Percentiles rank a stretch among this genome's conserved stretches.
Evolutionary conservation across 2,797 vertebrate species (phyloP).

Genomic region (Pangasius krempfi): DNA sequence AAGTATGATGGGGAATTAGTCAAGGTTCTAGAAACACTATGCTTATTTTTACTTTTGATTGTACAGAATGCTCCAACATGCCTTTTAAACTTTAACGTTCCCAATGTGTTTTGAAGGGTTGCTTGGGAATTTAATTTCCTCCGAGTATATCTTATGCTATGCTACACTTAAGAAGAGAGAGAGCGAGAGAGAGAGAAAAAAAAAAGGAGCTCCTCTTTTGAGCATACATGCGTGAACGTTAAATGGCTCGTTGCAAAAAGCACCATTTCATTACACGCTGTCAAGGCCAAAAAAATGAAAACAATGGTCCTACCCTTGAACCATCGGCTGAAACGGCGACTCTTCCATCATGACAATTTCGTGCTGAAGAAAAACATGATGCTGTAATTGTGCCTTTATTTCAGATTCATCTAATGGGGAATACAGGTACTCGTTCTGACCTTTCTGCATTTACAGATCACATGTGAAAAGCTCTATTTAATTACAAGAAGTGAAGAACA

Average conservation of each 20-base stretch:
- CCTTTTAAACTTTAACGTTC: slow-evolving; percentile 34
- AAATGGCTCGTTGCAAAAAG: slow-evolving; percentile 31
- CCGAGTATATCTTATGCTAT: background rate
- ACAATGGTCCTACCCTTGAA: slow-evolving; percentile 64
- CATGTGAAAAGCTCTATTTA: slow-evolving; percentile 76
- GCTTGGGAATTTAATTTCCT: slow-evolving; percentile 34
- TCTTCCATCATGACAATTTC: slow-evolving; percentile 63
- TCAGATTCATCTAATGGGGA: slow-evolving; percentile 67
- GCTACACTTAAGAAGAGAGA: background rate
- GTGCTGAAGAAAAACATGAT: slow-evolving; percentile 56
- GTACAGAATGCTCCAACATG: background rate
- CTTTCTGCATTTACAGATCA: slow-evolving; percentile 67
- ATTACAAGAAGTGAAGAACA: slow-evolving; percentile 73
- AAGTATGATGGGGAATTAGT: background rate
- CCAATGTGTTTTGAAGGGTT: slow-evolving; percentile 20
- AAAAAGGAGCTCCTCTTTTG: slow-evolving; percentile 6
- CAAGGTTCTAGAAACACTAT: background rate
- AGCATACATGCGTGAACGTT: slow-evolving; percentile 28
- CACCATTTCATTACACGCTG: slow-evolving; percentile 48
- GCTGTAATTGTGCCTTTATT: slow-evolving; percentile 60
- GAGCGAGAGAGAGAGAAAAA: background rate
- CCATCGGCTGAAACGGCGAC: slow-evolving; percentile 47
- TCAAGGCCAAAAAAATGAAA: slow-evolving; percentile 57
- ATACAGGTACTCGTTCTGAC: slow-evolving; percentile 65
- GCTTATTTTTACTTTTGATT: slow-evolving; percentile 3